These are phyloP conservation scores for Percina caprodes DNA, from an alignment of 2,113 vertebrate species.

Conservation along the genomic window DNA sequence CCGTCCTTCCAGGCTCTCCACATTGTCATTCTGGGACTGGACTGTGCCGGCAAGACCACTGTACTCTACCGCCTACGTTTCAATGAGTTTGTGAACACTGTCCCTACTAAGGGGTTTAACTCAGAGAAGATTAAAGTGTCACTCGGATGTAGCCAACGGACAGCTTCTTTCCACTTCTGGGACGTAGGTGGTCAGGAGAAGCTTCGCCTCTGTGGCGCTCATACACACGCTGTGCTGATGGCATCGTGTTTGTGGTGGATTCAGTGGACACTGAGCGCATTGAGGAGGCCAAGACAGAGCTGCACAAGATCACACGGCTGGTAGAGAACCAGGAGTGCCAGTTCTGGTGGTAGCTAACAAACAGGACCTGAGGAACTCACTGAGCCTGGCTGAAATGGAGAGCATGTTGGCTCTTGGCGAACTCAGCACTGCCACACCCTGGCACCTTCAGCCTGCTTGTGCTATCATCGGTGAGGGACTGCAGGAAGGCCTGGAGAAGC, in stretches of 20 bases:
- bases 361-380: constrained; percentile 92
- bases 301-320: constrained; percentile 94
- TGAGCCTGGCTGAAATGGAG: constrained; percentile 90
- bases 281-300: constrained; percentile 95
- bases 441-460: constrained; percentile 95
- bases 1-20: constrained; percentile 92
- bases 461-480: constrained; percentile 96
- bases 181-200: constrained; percentile 97
- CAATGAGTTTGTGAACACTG: constrained; percentile 96
- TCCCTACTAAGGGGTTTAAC: constrained; percentile 97
- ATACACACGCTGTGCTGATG: constrained; percentile 93
- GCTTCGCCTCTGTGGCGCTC: constrained; percentile 94
- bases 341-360: constrained; percentile 96
- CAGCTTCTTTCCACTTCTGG: constrained; percentile 95
- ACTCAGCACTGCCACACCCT: constrained; percentile 90
- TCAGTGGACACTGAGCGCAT: constrained; percentile 92
- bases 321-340: constrained; percentile 95
- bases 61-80: constrained; percentile 94
- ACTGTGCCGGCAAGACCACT: constrained; percentile 94
- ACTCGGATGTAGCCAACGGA: constrained; percentile 83
- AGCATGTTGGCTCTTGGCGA: constrained; percentile 90
- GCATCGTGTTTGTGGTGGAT: constrained; percentile 96
- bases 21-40: constrained; percentile 94
- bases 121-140: constrained; percentile 93
- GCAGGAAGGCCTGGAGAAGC: constrained; percentile 92